Evolutionary conservation across 1,140 invertebrate genomes (phyloP), one percentile per base, ranked within the genome.

Genomic region (Leucophenga varia): DNA sequence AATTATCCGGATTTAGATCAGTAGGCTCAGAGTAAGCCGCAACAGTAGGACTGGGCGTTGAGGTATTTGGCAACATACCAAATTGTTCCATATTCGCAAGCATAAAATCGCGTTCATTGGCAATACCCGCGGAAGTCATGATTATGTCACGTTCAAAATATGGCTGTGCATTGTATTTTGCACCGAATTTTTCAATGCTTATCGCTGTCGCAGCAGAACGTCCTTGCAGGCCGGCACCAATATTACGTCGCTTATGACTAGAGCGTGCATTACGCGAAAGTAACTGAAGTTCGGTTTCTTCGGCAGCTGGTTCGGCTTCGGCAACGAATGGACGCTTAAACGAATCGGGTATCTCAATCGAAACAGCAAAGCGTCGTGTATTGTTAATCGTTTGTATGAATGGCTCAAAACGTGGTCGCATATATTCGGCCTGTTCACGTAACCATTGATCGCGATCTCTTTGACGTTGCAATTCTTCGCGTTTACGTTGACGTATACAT

Each of bases 1-100:
- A 89, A 18, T 61, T 64, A 31, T 72, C 68, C 2, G 72, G 71
- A 63, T 74, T 74, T 19, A 74, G 42, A 49, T 75, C 55, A 12
- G 72, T 61, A 8, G 57, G 50, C 47, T 72, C 69, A 3, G 53
- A 57, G 18, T 71, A 71, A 0, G 47, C 35, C 12, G 48, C 41
- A 17, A 50, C 45, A 12, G 58, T 50, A 1, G 60, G 49, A 7
- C 43, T 48, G 8, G 55, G 38, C 5, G 50, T 53, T 3, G 52
- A 58, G 0, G 53, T 49, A 45, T 64, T 59, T 3, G 36, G 22
- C 12, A 47, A 2, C 18, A 55, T 42, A 9, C 47, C 53, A 19
- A 51, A 54, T 43, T 64, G 54, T 3, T 57, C 54, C 20, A 52
- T 35, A 35, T 63, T 57, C 2, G 59, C 41, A 3, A 57, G 43